Conservation (phyloP, 1,140 invertebrate genomes). For the Lutraria rhynchaena region DNA sequence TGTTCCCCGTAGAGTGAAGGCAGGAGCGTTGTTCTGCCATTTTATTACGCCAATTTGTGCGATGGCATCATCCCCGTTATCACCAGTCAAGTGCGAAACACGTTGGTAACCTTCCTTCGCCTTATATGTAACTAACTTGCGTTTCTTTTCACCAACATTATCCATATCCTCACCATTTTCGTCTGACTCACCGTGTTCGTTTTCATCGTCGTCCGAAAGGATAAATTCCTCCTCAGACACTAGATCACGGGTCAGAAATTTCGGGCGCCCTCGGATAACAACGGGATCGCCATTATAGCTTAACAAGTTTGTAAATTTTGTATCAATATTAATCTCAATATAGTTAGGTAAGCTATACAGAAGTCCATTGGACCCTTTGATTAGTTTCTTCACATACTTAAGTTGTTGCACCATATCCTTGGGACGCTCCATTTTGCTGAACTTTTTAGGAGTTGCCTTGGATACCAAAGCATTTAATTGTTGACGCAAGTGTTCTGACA, state of each 20-base stretch:
- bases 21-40: slow-evolving; percentile 50
- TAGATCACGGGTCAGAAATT: slow-evolving; percentile 16
- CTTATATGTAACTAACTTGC: slow-evolving; percentile 11
- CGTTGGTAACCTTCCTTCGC: neutral
- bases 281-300: slow-evolving; percentile 37
- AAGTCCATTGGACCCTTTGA: neutral
- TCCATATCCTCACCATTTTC: neutral
- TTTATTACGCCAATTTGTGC: slow-evolving; percentile 16
- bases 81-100: neutral
- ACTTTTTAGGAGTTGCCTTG: slow-evolving; percentile 26
- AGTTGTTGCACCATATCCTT: slow-evolving; percentile 44
- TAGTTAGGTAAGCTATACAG: slow-evolving; percentile 49
- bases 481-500: slow-evolving; percentile 27
- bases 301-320: slow-evolving; percentile 36
- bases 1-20: slow-evolving; percentile 26
- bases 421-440: slow-evolving; percentile 13
- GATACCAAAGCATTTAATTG: slow-evolving; percentile 36
- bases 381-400: slow-evolving; percentile 21
- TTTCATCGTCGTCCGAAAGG: slow-evolving; percentile 2
- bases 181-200: neutral
- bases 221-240: slow-evolving; percentile 38
- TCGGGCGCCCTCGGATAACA: slow-evolving; percentile 46
- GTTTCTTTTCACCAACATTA: slow-evolving; percentile 9
- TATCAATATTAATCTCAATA: slow-evolving; percentile 40
- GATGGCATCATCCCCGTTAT: slow-evolving; percentile 2